Evolutionary conservation across 1,140 invertebrate genomes (phyloP), one percentile per base, ranked within the genome.

Genomic region (Heterodera schachtii): DNA sequence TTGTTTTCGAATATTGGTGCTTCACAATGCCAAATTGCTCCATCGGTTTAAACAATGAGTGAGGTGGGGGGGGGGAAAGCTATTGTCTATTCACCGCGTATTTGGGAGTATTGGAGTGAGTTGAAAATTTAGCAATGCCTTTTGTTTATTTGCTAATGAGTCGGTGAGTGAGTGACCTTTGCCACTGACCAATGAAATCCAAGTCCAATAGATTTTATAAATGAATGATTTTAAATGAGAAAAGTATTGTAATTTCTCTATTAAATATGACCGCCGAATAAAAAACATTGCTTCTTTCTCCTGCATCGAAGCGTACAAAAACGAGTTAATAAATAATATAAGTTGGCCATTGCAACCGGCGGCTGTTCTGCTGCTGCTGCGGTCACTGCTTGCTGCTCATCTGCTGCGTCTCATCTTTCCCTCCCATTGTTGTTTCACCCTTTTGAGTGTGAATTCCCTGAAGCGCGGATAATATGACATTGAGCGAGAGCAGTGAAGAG

Each of bases 391-490:
- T 19, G 57, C 57, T 64, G 57, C 16, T 64, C 52, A 52, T 13
- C 57, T 64, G 57, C 57, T 19, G 57, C 57, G 11, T 64, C 57
- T 64, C 57, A 64, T 19, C 57, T 64, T 64, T 64, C 57, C 57
- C 57, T 64, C 16, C 16, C 57, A 19, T 64, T 64, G 57, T 64
- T 64, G 57, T 64, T 64, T 19, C 57, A 64, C 11, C 57, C 13
- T 19, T 64, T 64, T 64, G 57, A 64, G 57, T 64, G 57, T 19
- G 57, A 64, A 64, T 64, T 19, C 57, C 57, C 57, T 3, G 57
- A 64, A 64, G 57, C 57, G 57, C 57, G 57, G 57, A 64, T 64
- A 64, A 64, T 19, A 64, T 64, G 57, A 64, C 57, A 64, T 64
- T 64, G 57, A 19, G 11, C 57, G 57, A 64, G 57, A 64, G 57